Evolutionary conservation across 92 coral and sea anemone species (phyloP), one percentile per base, ranked within the genome.

Genomic region (Blastomussa wellsi): DNA sequence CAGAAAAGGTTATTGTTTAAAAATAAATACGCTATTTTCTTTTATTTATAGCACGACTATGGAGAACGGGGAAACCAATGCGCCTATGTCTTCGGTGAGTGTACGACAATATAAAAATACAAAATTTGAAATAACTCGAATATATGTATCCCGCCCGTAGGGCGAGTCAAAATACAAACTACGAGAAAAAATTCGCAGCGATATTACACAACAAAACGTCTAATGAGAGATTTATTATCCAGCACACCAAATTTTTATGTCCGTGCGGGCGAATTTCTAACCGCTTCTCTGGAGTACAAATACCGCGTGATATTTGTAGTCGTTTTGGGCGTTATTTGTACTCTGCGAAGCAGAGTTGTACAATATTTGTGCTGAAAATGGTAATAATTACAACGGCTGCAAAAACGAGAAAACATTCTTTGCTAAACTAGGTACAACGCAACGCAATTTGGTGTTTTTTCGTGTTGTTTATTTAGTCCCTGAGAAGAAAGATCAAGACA

Each of bases 21-120:
- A 79, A 36, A 2, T 33, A 10, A n/a, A 4, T 57, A 55, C 12
- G 10, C 17, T 74, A 44, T 49, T 32, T 83, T 22, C 19, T 83
- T 31, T 41, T 59, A 57, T 16, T 73, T 83, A 15, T 60, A 83
- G 87, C 19, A 74, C 35, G 57, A 42, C 62, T 10, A 16, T 60
- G 35, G 87, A 73, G 74, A 83, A 83, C 22, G 87, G 87, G 29
- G 87, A 83, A 17, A 24, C 71, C 9, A 24, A 39, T 17, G 47
- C 74, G 33, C 4, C 73, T 19, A 83, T 83, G 72, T 83, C 87
- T 39, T 74, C 87, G 73, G 87, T 83, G 47, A 74, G 17, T 62
- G 11, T 26, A 10, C 5, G 75, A 15, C 26, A 35, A 9, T 36
- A 19, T 12, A 12, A 20, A 35, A 1, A 1, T 15, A 20, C 4